Evolutionary conservation across 2,888 invertebrate genomes (phyloP).

Genomic region (Eugnorisma glareosa): DNA sequence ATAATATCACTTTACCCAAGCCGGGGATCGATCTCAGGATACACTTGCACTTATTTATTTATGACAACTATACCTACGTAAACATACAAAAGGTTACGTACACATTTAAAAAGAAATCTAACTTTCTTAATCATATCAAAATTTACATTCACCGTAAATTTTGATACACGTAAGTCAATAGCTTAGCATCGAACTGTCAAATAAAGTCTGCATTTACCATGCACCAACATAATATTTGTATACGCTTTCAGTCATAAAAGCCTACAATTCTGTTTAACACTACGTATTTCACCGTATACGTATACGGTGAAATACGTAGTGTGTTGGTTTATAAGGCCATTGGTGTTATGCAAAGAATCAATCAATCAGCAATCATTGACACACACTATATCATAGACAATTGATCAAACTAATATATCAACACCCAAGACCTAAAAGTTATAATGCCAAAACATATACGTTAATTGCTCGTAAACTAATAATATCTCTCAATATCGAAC

Average conservation of each 20-base stretch:
- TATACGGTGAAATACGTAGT: no score
- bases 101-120: no score
- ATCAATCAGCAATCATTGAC: not conserved
- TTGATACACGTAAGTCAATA: no score
- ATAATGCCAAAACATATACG: no score
- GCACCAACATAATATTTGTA: not conserved
- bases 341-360: not conserved
- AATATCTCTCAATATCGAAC: not conserved
- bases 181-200: no score
- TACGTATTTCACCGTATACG: not conserved
- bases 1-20: not conserved
- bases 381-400: conserved; percentile 2
- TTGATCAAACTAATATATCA: not conserved
- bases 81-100: no score
- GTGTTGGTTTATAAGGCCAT: not conserved
- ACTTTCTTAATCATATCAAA: no score
- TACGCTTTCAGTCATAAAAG: not conserved
- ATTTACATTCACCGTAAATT: no score
- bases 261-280: not conserved
- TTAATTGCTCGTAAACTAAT: not conserved
- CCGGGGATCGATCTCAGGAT: not conserved
- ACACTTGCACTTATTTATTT: not conserved
- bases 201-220: no score
- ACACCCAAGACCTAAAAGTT: not conserved
- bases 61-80: not conserved